These are phyloP conservation scores for Sesamia inferens DNA, from an alignment of 2,888 invertebrate species.

Conservation along the genomic window DNA sequence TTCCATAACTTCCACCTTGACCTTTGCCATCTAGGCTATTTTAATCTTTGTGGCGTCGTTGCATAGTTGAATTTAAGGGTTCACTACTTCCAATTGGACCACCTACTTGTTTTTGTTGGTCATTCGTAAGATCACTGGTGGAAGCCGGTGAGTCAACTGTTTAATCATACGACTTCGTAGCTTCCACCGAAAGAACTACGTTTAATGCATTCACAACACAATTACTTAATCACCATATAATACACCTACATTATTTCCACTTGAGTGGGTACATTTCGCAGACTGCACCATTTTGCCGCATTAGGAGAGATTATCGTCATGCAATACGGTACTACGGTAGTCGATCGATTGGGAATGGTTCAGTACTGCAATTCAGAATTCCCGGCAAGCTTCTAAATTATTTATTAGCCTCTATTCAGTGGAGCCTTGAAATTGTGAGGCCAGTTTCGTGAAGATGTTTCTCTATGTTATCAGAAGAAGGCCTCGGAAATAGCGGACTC, in stretches of 20 bases:
- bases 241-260: slow-evolving; percentile 35
- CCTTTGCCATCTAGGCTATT: slow-evolving; percentile 30
- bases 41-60: slow-evolving; percentile 2
- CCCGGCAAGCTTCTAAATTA: slow-evolving; percentile 38
- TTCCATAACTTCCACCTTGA: slow-evolving; percentile 26
- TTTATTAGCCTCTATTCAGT: slow-evolving; percentile 44
- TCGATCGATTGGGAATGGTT: slow-evolving; percentile 41
- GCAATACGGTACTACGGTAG: slow-evolving; percentile 41
- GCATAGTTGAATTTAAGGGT: not conserved
- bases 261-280: slow-evolving; percentile 23
- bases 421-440: slow-evolving; percentile 21
- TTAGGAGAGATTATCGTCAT: slow-evolving; percentile 47
- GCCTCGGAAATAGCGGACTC: slow-evolving; percentile 16
- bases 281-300: slow-evolving; percentile 54
- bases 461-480: slow-evolving; percentile 2
- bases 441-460: slow-evolving; percentile 24
- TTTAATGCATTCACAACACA: slow-evolving; percentile 39
- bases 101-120: not conserved
- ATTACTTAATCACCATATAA: slow-evolving; percentile 48
- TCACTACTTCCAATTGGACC: not conserved
- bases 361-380: slow-evolving; percentile 39
- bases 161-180: not conserved
- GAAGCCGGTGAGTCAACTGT: slow-evolving; percentile 4
- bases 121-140: not conserved
- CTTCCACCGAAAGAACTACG: not conserved